These are phyloP conservation scores for Hippocampus mohnikei DNA, from an alignment of 2,113 vertebrate genomes.

Conservation along the genomic window DNA sequence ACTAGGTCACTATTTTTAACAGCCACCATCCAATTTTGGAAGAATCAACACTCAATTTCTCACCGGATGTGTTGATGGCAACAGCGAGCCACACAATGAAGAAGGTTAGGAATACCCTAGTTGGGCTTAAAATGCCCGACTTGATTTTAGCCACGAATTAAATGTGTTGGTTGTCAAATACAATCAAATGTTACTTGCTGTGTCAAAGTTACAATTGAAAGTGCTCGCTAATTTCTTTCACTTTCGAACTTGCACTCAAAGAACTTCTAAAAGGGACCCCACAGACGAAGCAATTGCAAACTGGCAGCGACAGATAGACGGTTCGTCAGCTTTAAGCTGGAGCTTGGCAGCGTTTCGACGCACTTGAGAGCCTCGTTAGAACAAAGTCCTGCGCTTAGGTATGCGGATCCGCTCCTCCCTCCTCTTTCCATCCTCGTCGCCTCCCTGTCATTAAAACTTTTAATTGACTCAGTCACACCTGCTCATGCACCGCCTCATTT, in stretches of 20 bases:
- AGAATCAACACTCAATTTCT: slow-evolving; percentile 1
- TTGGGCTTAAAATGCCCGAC: background rate
- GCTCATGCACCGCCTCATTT: slow-evolving; percentile 59
- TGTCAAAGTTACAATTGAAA: slow-evolving; percentile 4
- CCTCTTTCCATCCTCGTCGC: slow-evolving; percentile 45
- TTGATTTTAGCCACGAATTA: background rate
- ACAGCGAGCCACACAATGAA: background rate
- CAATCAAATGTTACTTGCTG: background rate
- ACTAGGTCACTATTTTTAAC: slow-evolving; percentile 51
- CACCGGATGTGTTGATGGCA: background rate
- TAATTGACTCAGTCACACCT: slow-evolving; percentile 71
- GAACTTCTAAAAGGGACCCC: slow-evolving; percentile 16
- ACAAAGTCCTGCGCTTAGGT: slow-evolving; percentile 53
- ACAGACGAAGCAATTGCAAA: slow-evolving; percentile 35
- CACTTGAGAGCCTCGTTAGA: slow-evolving; percentile 53
- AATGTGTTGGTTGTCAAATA: background rate
- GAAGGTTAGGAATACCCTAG: background rate
- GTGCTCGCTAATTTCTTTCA: background rate
- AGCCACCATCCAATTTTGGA: slow-evolving; percentile 20
- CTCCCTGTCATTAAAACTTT: slow-evolving; percentile 66
- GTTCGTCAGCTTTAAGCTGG: slow-evolving; percentile 22
- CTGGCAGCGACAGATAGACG: slow-evolving; percentile 39
- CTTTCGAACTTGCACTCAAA: slow-evolving; percentile 13
- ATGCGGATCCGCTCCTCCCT: slow-evolving; percentile 43
- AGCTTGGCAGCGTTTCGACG: slow-evolving; percentile 50